Conservation (phyloP, 37 sponge, comb jelly and placozoan species). For the Halisarca cf. caerulea region DNA sequence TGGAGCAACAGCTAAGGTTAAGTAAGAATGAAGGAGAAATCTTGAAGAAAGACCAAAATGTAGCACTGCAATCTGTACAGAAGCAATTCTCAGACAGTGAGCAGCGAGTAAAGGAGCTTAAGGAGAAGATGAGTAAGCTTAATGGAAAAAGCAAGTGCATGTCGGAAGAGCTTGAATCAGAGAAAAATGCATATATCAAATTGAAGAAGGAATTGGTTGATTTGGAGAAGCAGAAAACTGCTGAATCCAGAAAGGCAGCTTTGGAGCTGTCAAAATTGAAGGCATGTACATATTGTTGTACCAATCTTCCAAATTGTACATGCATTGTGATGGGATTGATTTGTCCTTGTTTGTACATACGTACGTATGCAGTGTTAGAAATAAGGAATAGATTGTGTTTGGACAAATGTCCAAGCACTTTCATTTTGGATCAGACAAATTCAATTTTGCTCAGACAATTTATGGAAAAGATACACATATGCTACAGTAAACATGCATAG, state of each 20-base stretch:
- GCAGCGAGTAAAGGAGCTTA: not conserved
- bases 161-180: conserved; percentile 6
- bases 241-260: not conserved
- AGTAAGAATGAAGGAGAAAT: not conserved
- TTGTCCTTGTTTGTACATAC: too few relatives aligned
- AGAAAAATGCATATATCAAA: not conserved
- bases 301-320: too few relatives aligned
- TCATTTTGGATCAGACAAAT: too few relatives aligned
- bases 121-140: not conserved
- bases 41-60: not conserved
- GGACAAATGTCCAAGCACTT: too few relatives aligned
- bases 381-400: too few relatives aligned
- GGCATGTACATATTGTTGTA: too few relatives aligned
- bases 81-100: not conserved
- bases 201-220: not conserved
- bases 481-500: too few relatives aligned
- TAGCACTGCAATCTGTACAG: not conserved
- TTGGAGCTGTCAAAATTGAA: not conserved
- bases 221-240: not conserved
- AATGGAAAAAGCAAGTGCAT: not conserved
- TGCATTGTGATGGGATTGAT: too few relatives aligned
- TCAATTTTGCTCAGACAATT: too few relatives aligned
- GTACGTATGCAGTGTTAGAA: too few relatives aligned
- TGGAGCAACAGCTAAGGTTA: not conserved
- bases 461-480: too few relatives aligned